These are phyloP conservation scores for Zalophus californianus DNA, from an alignment of 2,797 vertebrate genomes.

Conservation along the genomic window DNA sequence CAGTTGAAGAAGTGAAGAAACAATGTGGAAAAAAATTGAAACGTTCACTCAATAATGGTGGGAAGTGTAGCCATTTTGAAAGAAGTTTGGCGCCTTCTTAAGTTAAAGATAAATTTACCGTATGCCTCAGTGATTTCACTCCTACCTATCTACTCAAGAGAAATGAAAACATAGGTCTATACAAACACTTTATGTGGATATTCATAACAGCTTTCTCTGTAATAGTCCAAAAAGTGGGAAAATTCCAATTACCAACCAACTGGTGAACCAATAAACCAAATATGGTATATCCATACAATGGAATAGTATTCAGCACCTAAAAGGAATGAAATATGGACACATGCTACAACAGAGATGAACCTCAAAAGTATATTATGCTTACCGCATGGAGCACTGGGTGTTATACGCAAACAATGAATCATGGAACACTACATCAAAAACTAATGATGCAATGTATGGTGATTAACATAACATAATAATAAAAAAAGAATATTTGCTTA, in stretches of 20 bases:
- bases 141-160: background rate
- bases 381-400: too few relatives aligned
- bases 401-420: too few relatives aligned
- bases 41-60: background rate
- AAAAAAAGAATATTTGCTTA: too few relatives aligned
- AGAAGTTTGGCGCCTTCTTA: background rate
- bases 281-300: background rate
- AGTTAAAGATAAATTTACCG: background rate
- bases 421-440: too few relatives aligned
- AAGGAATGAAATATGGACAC: background rate
- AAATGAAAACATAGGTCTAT: background rate
- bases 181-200: background rate
- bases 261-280: background rate
- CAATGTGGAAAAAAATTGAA: background rate
- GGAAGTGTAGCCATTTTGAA: background rate
- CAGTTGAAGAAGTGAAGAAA: background rate
- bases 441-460: too few relatives aligned
- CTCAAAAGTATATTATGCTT: too few relatives aligned
- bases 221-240: background rate
- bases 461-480: too few relatives aligned
- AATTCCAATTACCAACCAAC: background rate
- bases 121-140: background rate
- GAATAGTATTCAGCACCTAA: background rate
- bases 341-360: background rate
- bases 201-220: background rate